Base-by-base conservation (phyloP, 2,888 invertebrate genomes). In the Agrotis segetum region DNA sequence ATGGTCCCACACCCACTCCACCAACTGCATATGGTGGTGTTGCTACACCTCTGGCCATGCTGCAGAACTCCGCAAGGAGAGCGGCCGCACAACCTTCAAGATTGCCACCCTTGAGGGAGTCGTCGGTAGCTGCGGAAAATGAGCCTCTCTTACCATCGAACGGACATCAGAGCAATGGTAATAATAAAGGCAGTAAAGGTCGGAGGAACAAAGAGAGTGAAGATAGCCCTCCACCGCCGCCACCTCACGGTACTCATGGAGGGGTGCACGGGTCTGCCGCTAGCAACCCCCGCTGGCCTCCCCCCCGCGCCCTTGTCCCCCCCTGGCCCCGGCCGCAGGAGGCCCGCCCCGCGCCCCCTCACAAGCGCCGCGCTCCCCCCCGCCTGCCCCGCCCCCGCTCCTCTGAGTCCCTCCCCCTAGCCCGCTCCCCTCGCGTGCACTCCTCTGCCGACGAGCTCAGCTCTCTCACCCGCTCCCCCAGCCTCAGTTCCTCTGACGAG, bases 401-500 rank as follows among this genome's bases (percentile, higher is more conserved):
- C 0, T 97, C 97, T 80, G 97, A 97, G 86, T 97, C 97, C 84
- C 89, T 97, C 16, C 97, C 96, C 1, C 96, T 97, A 24, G 96
- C 96, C 5, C 91, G 96, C 58, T 96, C 96, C 77, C 97, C 97
- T 21, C 93, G 97, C 52, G 97, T 97, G 4, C 97, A 98, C 88
- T 98, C 98, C 9, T 98, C 98, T 3, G 98, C 98, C 1, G 98
- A 98, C 89, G 98, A 98, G 91, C 97, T 98, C 40, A 98, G 98
- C 87, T 98, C 98, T 0, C 95, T 98, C 14, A 98, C 98, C 66
- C 97, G 98, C 85, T 98, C 98, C 11, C 98, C 98, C 0, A 98
- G 98, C 88, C 97, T 98, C 79, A 98, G 98, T 91, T 98, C 98
- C 67, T 98, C 98, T 0, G 98, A 98, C 88, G 98, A 98, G 92